These are phyloP conservation scores for Cloeon dipterum DNA, from an alignment of 2,888 invertebrate genomes.

Conservation along the genomic window DNA sequence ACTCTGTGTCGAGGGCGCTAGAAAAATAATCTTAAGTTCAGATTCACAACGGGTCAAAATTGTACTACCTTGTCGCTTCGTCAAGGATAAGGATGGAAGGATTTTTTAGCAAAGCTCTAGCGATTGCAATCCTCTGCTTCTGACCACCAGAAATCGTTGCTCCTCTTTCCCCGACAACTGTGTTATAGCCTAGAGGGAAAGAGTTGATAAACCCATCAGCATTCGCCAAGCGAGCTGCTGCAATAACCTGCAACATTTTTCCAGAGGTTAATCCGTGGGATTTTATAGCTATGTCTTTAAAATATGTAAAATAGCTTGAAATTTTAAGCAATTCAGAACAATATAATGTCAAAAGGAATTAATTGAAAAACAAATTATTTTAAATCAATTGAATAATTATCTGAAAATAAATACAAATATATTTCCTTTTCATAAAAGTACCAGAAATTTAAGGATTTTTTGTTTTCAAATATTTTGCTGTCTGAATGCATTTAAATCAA, in stretches of 20 bases:
- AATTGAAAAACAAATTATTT: no score
- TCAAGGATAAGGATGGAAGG: conserved; percentile 74
- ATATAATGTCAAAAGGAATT: no score
- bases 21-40: conserved; percentile 10
- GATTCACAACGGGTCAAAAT: neutral
- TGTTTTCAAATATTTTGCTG: neutral
- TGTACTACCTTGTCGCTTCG: conserved; percentile 81
- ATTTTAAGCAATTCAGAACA: neutral
- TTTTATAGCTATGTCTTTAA: neutral
- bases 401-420: no score
- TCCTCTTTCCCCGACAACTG: conserved; percentile 74
- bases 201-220: conserved; percentile 69
- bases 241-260: conserved; percentile 29
- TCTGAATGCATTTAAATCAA: neutral
- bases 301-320: no score
- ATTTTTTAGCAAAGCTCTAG: conserved; percentile 75
- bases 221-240: conserved; percentile 69
- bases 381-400: no score
- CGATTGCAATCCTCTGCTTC: conserved; percentile 86
- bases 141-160: conserved; percentile 87
- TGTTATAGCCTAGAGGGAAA: conserved; percentile 68
- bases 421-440: no score
- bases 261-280: neutral
- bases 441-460: no score
- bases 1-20: conserved; percentile 81